A percentile compares a stretch with the other conserved stretches of the same genome.
phyloP scores from a whole-genome alignment of 2,888 invertebrate genomes.

The Merodon equestris region DNA sequence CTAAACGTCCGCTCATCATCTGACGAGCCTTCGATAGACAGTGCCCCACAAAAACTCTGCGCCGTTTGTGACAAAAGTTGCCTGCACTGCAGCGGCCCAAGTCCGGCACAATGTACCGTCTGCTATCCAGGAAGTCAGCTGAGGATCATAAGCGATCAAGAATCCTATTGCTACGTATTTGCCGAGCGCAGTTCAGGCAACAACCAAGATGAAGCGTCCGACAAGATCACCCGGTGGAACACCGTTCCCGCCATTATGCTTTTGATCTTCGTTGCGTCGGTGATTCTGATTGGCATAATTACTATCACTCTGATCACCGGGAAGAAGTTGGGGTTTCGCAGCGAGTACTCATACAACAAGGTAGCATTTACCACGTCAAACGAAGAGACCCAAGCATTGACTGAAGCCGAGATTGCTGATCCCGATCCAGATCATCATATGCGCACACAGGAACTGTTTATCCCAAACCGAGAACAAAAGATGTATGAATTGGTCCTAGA shows the following conservation, averaged over 20 bases:
- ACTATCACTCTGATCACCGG: constrained; percentile 38
- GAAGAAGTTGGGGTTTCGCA: constrained; percentile 37
- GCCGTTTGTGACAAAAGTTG: constrained; percentile 75
- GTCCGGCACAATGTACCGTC: constrained; percentile 75
- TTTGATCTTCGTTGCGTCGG: constrained; percentile 70
- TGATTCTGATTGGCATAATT: constrained; percentile 67
- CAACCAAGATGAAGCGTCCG: constrained; percentile 57
- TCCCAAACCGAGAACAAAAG: constrained; percentile 50
- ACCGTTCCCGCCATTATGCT: constrained; percentile 53
- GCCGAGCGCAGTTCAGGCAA: constrained; percentile 75
- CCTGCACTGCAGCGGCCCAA: constrained; percentile 75
- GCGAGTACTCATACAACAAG: constrained; percentile 72
- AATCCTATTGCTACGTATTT: constrained; percentile 76
- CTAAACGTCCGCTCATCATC: constrained; percentile 8
- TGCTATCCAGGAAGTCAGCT: constrained; percentile 75
- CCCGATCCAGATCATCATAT: constrained; percentile 3
- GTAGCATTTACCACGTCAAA: constrained; percentile 71
- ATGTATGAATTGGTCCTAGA: no score
- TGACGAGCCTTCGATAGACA: constrained; percentile 14
- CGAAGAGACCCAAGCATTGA: constrained; percentile 58
- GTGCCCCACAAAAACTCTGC: constrained; percentile 70
- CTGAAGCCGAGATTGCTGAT: constrained; percentile 33
- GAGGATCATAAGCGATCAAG: constrained; percentile 72
- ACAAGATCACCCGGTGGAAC: constrained; percentile 18
- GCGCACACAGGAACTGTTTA: constrained; percentile 27